These are phyloP conservation scores for Helostoma temminkii DNA, from an alignment of 2,797 vertebrate genomes.

Conservation along the genomic window DNA sequence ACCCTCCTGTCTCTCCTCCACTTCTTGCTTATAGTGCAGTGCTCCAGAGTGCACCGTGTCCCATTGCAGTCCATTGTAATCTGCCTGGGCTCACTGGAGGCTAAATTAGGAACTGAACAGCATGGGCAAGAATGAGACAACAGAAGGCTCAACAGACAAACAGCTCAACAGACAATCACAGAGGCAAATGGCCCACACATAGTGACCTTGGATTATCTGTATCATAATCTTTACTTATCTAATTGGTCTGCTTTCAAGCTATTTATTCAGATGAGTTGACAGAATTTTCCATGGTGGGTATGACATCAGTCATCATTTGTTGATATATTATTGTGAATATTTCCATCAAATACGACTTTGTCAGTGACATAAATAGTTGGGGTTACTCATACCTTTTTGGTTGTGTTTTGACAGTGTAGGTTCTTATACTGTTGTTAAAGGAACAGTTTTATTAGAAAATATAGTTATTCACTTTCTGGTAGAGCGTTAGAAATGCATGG, in stretches of 20 bases:
- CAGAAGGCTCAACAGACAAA: slow-evolving; percentile 63
- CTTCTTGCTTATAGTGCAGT: slow-evolving; percentile 55
- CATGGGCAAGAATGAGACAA: slow-evolving; percentile 43
- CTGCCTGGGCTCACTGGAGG: slow-evolving; percentile 54
- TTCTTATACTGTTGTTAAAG: slow-evolving; percentile 15
- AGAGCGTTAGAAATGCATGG: neutral
- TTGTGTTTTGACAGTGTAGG: neutral
- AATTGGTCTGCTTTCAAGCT: slow-evolving; percentile 34
- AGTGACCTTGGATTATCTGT: slow-evolving; percentile 50
- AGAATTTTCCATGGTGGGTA: neutral
- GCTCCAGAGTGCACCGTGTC: slow-evolving; percentile 46
- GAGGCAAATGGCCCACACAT: slow-evolving; percentile 33
- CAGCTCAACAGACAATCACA: slow-evolving; percentile 49
- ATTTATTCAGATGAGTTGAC: slow-evolving; percentile 14
- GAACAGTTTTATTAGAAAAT: slow-evolving; percentile 29
- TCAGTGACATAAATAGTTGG: neutral
- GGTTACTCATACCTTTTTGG: neutral
- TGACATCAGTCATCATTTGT: slow-evolving; percentile 9
- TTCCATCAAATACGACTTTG: neutral
- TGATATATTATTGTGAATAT: neutral
- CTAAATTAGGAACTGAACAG: slow-evolving; percentile 72
- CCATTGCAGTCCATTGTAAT: slow-evolving; percentile 56
- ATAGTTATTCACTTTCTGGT: slow-evolving; percentile 10
- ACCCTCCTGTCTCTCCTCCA: slow-evolving; percentile 51
- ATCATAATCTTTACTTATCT: slow-evolving; percentile 44